Conservation (phyloP, 2,888 invertebrate species). For the Smittia sp. region DNA sequence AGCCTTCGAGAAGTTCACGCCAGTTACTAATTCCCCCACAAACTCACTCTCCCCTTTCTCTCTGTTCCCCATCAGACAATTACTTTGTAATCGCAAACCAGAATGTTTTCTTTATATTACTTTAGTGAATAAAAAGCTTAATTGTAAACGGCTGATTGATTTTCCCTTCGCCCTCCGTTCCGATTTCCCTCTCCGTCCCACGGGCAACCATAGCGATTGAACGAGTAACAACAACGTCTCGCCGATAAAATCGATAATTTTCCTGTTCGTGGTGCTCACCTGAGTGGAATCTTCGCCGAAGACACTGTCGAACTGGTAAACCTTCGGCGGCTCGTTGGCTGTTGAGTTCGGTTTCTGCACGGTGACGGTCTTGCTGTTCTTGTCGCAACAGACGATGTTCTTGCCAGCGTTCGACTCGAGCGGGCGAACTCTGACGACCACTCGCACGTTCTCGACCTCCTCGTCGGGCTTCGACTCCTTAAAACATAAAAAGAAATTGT, state of each 20-base stretch:
- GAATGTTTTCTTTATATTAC: neutral
- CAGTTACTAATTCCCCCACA: no score
- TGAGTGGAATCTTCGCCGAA: conserved; percentile 84
- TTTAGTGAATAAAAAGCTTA: neutral
- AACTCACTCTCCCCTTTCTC: no score
- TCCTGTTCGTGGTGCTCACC: conserved; percentile 53
- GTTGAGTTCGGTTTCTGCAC: conserved; percentile 71
- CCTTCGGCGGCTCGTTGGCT: conserved; percentile 75
- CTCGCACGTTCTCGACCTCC: conserved; percentile 90
- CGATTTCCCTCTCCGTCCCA: no score
- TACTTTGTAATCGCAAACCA: neutral
- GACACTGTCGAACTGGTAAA: conserved; percentile 93
- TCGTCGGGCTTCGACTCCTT: conserved; percentile 48
- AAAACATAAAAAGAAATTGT: neutral
- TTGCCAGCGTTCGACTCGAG: conserved; percentile 75
- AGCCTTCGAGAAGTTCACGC: no score
- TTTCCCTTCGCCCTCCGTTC: no score
- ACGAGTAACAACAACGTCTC: neutral
- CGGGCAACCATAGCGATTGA: neutral
- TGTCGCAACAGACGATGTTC: conserved; percentile 73
- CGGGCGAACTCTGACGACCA: conserved; percentile 92
- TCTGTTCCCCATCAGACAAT: no score
- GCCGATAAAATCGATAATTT: neutral
- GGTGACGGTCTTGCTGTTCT: conserved; percentile 72
- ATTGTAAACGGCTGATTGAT: no score